Conservation (phyloP, 2,888 invertebrate genomes). For the Tiliacea citrago region DNA sequence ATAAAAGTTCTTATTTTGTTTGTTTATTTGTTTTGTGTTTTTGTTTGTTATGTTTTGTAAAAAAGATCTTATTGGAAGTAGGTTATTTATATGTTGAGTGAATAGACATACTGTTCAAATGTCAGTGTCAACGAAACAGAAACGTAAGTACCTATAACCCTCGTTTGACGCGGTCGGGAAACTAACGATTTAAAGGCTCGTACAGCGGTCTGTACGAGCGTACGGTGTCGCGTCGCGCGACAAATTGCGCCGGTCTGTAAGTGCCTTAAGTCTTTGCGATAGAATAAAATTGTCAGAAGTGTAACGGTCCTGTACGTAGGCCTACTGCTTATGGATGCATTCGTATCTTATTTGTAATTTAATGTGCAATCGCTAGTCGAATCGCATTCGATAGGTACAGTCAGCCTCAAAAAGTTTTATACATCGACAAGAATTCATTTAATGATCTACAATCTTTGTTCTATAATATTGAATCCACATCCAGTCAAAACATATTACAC, state of each 20-base stretch:
- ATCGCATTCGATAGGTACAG: slow-evolving; percentile 71
- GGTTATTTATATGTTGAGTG: too few relatives aligned
- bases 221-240: too few relatives aligned
- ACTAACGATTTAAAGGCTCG: neutral
- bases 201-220: too few relatives aligned
- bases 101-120: neutral
- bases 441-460: neutral
- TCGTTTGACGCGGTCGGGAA: neutral
- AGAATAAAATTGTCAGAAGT: slow-evolving; percentile 40
- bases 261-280: neutral
- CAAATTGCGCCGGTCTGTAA: too few relatives aligned
- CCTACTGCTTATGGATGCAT: slow-evolving; percentile 52
- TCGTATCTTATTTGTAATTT: slow-evolving; percentile 79
- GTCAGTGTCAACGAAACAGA: neutral
- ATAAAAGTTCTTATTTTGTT: too few relatives aligned
- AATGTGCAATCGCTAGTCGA: slow-evolving; percentile 77
- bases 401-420: neutral
- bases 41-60: too few relatives aligned
- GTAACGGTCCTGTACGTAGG: slow-evolving; percentile 63
- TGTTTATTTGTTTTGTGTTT: too few relatives aligned
- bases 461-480: neutral
- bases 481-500: neutral
- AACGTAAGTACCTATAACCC: neutral
- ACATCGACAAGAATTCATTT: neutral
- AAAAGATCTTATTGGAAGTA: too few relatives aligned